Evolutionary conservation across 64 coral and sea anemone genomes (phyloP), one percentile per base, ranked within the genome.

Genomic region (Montipora capricornis): DNA sequence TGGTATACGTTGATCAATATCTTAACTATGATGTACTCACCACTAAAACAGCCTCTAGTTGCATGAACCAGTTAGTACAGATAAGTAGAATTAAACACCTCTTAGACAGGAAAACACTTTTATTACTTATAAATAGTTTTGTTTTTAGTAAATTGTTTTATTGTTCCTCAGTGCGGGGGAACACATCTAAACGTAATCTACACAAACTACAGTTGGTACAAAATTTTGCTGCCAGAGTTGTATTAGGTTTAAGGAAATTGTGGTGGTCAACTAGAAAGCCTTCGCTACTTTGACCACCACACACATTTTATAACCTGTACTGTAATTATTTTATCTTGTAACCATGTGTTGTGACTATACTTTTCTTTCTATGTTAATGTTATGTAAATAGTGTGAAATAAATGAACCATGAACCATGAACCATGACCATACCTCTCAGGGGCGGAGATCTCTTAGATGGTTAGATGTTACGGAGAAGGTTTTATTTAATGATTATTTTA

Each of bases 391-490:
- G 26, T 26, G 26, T 26, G 26, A 26, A 26, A 26, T 26, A 26
- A 1, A 26, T 26, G 26, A 26, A 26, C 26, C 26, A 26, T 26
- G 26, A 26, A 26, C 26, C 26, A 26, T 26, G 26, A 26, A 26
- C 26, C 26, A 26, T 83, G 55, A 20, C 50, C 80, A 50, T 55
- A 68, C 67, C 49, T 85, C 83, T 73, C 55, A 87, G 64, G 83
- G 83, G 44, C 83, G 83, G 20, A 87, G 83, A 68, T 87, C 83
- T 87, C 84, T 87, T 71, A 88, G 73, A 88, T 88, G 86, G 49
- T 6, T 88, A n/a, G 70, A 88, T 74, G 84, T 88, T 69, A 70
- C 47, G 73, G 86, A 55, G 52, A 55, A 75, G 73, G 47, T 87
- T 70, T 70, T 87, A 87, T 87, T 87, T 87, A 73, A 87, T 68